phyloP scores from a whole-genome alignment of 2,113 vertebrate species.

The Castor canadensis region DNA sequence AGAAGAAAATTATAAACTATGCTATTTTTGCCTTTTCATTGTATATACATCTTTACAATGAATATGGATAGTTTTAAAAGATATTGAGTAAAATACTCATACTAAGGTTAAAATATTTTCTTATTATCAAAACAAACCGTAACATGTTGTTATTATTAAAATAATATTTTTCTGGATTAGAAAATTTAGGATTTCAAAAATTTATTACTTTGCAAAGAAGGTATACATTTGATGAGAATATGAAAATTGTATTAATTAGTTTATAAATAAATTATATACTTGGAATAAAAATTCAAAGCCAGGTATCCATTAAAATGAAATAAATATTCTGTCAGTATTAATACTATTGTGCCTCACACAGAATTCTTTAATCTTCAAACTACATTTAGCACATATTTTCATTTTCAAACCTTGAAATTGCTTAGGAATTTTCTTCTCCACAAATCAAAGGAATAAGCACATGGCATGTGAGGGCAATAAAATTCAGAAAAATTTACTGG shows the following conservation, averaged over 20 bases:
- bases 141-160: too few species aligned
- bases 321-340: background rate
- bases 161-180: too few species aligned
- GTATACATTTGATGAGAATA: background rate
- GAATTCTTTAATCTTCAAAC: background rate
- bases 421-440: background rate
- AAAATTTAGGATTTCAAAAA: background rate
- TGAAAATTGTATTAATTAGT: background rate
- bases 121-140: background rate
- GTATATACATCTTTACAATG: background rate
- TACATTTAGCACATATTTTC: background rate
- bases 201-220: background rate
- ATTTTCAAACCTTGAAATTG: constrained; percentile 26
- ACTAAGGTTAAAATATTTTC: background rate
- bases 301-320: background rate
- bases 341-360: background rate
- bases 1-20: background rate
- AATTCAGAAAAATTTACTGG: background rate
- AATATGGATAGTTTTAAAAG: background rate
- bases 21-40: background rate
- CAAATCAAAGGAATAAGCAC: background rate
- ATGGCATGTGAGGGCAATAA: background rate
- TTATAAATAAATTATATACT: background rate
- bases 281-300: background rate
- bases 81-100: background rate